Percentiles rank a stretch among this genome's conserved stretches.
These are phyloP conservation scores for Eudasyphora cyanicolor DNA, from an alignment of 2,888 invertebrate species.

Conservation along the genomic window DNA sequence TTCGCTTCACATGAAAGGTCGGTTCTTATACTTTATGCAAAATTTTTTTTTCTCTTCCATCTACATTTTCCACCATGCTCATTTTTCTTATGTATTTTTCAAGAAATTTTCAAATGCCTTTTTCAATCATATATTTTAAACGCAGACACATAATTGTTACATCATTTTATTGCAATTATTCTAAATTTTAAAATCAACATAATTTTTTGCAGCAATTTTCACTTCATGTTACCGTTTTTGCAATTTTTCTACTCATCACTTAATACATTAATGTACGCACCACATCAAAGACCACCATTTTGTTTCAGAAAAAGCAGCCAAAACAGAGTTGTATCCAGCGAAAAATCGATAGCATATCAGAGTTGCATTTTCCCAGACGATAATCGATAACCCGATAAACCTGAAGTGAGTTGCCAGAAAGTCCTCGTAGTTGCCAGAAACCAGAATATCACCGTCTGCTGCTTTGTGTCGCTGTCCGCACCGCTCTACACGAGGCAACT, in stretches of 20 bases:
- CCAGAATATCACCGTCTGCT: too few species aligned
- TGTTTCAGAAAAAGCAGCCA: slow-evolving; percentile 73
- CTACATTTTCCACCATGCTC: slow-evolving; percentile 66
- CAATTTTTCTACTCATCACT: slow-evolving; percentile 76
- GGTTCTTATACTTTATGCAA: slow-evolving; percentile 35
- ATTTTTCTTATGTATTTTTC: neutral
- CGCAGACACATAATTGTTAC: slow-evolving; percentile 64
- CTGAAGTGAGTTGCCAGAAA: too few species aligned
- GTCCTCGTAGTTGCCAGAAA: too few species aligned
- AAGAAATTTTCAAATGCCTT: slow-evolving; percentile 72
- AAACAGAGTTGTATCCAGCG: slow-evolving; percentile 58
- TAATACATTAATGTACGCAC: slow-evolving; percentile 79
- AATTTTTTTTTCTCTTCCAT: slow-evolving; percentile 70
- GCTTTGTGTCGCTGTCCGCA: too few species aligned
- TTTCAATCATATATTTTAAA: slow-evolving; percentile 65
- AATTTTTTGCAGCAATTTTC: slow-evolving; percentile 72
- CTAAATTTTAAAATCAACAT: slow-evolving; percentile 68
- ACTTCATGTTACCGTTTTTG: slow-evolving; percentile 77
- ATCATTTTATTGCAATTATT: slow-evolving; percentile 69
- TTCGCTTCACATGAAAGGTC: neutral
- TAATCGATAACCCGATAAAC: too few species aligned
- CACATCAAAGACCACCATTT: slow-evolving; percentile 81
- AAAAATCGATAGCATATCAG: slow-evolving; percentile 53
- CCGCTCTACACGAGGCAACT: too few species aligned
- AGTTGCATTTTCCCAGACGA: slow-evolving; percentile 38